Evolutionary conservation across 2,797 vertebrate species (phyloP).

Genomic region (Enteromius fasciolatus): DNA sequence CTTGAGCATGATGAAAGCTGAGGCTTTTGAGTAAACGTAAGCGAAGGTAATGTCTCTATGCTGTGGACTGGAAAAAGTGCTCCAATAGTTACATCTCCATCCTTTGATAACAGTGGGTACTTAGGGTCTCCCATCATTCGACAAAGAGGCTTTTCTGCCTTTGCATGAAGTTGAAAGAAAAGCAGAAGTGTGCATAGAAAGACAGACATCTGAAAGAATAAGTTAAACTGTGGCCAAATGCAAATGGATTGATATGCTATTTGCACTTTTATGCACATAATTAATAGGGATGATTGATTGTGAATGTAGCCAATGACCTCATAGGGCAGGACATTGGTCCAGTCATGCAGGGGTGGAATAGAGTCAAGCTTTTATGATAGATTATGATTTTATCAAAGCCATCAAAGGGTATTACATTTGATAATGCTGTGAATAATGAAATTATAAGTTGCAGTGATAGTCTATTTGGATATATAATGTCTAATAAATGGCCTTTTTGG

Average conservation of each 20-base stretch:
- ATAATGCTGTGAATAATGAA: background rate
- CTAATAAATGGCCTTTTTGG: background rate
- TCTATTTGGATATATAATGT: background rate
- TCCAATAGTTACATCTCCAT: constrained; percentile 73
- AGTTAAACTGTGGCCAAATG: constrained; percentile 10
- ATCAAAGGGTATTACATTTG: background rate
- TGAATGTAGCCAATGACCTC: constrained; percentile 21
- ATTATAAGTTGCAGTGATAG: background rate
- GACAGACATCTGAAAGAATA: background rate
- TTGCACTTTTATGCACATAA: constrained; percentile 37
- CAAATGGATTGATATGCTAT: background rate
- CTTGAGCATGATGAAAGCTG: constrained; percentile 70
- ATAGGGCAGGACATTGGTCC: background rate
- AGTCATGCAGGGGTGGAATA: background rate
- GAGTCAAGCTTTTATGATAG: background rate
- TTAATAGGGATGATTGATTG: constrained; percentile 35
- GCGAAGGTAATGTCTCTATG: constrained; percentile 65
- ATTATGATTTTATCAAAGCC: background rate
- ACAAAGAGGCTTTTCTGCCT: constrained; percentile 44
- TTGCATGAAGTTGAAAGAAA: background rate
- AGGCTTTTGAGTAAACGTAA: constrained; percentile 71
- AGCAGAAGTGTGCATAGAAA: background rate
- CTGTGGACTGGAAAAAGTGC: constrained; percentile 75
- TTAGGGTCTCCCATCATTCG: constrained; percentile 63
- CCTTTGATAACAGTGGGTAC: constrained; percentile 70